Percentiles rank a stretch among this genome's conserved stretches.
Conservation (phyloP, 2,888 invertebrate species). For the Elegia similella region DNA sequence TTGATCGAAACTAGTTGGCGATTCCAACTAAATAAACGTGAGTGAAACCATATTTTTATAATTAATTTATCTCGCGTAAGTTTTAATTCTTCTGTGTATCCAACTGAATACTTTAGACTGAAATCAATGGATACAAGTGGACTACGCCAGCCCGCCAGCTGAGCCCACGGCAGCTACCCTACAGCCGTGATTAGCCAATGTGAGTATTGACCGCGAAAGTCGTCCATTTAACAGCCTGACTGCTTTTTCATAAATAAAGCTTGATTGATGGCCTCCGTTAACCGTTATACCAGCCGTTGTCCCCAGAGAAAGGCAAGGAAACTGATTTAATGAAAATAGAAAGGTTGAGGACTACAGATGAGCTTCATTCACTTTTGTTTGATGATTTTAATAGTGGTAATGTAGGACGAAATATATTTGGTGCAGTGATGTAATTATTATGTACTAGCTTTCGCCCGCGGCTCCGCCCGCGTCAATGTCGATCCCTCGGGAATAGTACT, state of each 20-base stretch:
- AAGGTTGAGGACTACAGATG: conserved; percentile 11
- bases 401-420: background rate
- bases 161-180: conserved; percentile 13
- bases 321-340: conserved; percentile 47
- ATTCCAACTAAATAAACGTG: too few relatives aligned
- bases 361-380: conserved; percentile 8
- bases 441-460: too few relatives aligned
- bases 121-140: background rate
- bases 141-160: background rate
- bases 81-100: too few relatives aligned
- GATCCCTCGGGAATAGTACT: too few relatives aligned
- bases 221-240: conserved; percentile 47
- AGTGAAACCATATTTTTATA: too few relatives aligned
- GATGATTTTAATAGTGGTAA: background rate
- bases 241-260: conserved; percentile 56
- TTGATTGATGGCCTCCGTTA: conserved; percentile 55
- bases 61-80: too few relatives aligned
- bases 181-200: conserved; percentile 40
- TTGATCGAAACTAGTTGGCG: too few relatives aligned
- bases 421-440: background rate
- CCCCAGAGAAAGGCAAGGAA: conserved; percentile 65
- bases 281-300: conserved; percentile 34
- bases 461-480: too few relatives aligned
- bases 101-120: background rate
- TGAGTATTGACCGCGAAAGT: conserved; percentile 60